Evolutionary conservation across 2,113 vertebrate genomes (phyloP).

Genomic region (Phycodurus eques): DNA sequence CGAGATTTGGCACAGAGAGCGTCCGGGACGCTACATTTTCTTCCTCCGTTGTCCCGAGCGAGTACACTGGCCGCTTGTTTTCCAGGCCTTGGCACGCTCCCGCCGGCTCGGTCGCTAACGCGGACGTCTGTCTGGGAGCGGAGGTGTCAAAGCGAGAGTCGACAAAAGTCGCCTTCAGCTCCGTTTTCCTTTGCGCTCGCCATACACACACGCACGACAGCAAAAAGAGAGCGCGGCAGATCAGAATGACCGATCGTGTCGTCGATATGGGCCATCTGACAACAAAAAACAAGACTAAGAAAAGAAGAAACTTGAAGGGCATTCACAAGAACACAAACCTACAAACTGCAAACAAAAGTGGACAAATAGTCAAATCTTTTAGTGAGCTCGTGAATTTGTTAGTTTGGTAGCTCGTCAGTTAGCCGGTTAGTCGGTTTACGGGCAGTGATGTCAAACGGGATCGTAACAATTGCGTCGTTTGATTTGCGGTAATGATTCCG

Average conservation of each 20-base stretch:
- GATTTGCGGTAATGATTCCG: no score
- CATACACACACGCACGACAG: constrained; percentile 1
- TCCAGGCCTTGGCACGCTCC: constrained; percentile 24
- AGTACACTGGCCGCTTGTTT: constrained; percentile 49
- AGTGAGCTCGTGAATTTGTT: no score
- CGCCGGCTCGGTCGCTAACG: constrained; percentile 10
- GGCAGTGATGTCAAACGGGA: no score
- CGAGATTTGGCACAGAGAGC: constrained; percentile 32
- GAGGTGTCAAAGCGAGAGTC: constrained; percentile 53
- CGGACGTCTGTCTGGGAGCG: constrained; percentile 41
- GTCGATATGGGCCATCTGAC: not conserved
- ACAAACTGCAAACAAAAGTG: no score
- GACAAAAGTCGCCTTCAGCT: constrained; percentile 55
- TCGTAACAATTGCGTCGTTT: no score
- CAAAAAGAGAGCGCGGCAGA: constrained; percentile 11
- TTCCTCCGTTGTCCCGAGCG: constrained; percentile 24
- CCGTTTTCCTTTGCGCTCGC: constrained; percentile 43
- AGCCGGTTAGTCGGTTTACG: no score
- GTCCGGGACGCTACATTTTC: constrained; percentile 19
- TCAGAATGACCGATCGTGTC: not conserved
- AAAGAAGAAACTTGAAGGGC: not conserved
- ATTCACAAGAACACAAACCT: no score
- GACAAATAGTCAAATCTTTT: no score
- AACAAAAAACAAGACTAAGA: not conserved
- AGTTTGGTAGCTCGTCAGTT: no score